Evolutionary conservation across 2,797 vertebrate species (phyloP).

Genomic region (Salarias fasciatus): DNA sequence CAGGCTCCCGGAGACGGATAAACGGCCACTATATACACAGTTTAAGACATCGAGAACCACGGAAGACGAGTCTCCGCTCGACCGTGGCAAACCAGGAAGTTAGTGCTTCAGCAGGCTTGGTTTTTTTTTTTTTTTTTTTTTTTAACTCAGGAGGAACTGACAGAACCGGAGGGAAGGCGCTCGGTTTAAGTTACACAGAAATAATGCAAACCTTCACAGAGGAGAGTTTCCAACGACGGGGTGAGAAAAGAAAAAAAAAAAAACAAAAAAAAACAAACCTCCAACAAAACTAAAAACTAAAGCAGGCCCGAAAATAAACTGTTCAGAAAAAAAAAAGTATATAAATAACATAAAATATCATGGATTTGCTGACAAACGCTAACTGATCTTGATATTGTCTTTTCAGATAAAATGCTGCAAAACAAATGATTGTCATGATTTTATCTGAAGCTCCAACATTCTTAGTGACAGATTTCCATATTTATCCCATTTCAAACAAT

Average conservation of each 20-base stretch:
- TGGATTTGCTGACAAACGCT: conserved; percentile 39
- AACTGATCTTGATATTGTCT: conserved; percentile 40
- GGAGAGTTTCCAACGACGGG: conserved; percentile 18
- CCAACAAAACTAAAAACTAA: background rate
- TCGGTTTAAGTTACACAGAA: conserved; percentile 29
- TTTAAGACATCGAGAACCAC: conserved; percentile 54
- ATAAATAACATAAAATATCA: conserved; percentile 77
- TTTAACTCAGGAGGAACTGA: conserved; percentile 46
- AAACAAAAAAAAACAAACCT: conserved; percentile 21
- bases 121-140: too few species aligned
- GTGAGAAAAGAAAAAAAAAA: conserved; percentile 31
- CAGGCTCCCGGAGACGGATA: conserved; percentile 36
- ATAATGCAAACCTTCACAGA: conserved; percentile 47
- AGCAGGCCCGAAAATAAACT: conserved; percentile 5
- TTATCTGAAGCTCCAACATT: conserved; percentile 55
- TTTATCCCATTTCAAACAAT: conserved; percentile 20
- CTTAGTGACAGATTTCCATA: conserved; percentile 34
- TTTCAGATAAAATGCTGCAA: conserved; percentile 50
- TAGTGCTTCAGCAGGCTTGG: conserved; percentile 59
- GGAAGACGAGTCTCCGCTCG: conserved; percentile 9
- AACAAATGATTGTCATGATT: conserved; percentile 71
- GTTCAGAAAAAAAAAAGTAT: conserved; percentile 23
- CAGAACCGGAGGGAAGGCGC: conserved; percentile 46
- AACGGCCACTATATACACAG: conserved; percentile 62
- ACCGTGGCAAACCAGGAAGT: conserved; percentile 44